These are phyloP conservation scores for Geothlypis trichas DNA, from an alignment of 2,113 vertebrate genomes.

Conservation along the genomic window DNA sequence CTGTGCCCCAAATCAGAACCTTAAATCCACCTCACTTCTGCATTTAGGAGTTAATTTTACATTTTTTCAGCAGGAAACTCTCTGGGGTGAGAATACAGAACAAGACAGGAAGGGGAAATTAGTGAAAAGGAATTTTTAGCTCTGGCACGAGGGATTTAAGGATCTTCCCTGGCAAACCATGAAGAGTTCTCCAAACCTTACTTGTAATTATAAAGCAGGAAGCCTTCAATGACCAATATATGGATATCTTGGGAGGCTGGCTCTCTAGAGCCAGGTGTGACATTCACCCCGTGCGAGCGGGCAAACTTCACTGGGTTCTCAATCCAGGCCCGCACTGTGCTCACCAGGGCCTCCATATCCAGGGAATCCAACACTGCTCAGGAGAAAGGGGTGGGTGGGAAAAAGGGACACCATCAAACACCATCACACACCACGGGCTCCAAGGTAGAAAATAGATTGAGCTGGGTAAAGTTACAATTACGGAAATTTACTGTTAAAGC, in stretches of 20 bases:
- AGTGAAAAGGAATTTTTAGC: background rate
- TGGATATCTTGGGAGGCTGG: conserved; percentile 73
- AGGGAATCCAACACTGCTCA: conserved; percentile 76
- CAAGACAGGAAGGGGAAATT: background rate
- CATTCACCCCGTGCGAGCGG: conserved; percentile 86
- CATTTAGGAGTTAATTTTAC: background rate
- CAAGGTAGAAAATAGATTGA: background rate
- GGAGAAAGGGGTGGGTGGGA: conserved; percentile 56
- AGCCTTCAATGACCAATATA: conserved; percentile 92
- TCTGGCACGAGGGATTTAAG: background rate
- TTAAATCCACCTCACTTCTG: background rate
- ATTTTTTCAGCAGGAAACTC: background rate
- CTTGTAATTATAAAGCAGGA: conserved; percentile 93
- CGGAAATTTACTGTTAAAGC: conserved; percentile 7
- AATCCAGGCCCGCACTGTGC: conserved; percentile 88
- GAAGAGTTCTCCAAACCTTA: conserved; percentile 58
- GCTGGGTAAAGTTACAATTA: background rate
- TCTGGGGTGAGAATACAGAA: fast-evolving
- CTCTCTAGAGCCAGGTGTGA: conserved; percentile 54
- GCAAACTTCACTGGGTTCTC: conserved; percentile 92
- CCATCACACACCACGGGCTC: background rate
- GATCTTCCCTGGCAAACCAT: background rate
- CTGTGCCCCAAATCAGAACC: background rate
- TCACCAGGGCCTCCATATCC: conserved; percentile 97
- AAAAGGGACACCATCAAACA: background rate